Base-by-base conservation (phyloP, 2,797 vertebrate genomes). In the Sebastes diaconus region DNA sequence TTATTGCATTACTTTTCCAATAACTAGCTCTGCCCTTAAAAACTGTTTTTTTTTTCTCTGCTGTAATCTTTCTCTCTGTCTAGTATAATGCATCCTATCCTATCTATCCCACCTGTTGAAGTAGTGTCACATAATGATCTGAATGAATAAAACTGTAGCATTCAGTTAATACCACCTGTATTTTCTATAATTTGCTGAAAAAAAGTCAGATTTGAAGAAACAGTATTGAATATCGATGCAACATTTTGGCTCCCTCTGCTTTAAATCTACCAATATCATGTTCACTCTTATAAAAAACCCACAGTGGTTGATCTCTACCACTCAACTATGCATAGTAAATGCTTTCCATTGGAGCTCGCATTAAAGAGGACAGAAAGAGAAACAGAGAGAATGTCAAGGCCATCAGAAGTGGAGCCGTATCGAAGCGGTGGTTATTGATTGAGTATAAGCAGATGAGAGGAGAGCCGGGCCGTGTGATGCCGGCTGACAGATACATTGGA, bases 401-500 rank as follows among this genome's bases (percentile, higher is more conserved):
- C 71, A 70, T 77, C 54, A 64, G 55, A 75, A 60, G 72, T 18
- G 55, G 57, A 84, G 79, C n/a, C 12, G 83, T 85, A 71, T 22
- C 78, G 74, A 79, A 84, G 82, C 30, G 10, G 42, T 12, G 16
- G 58, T 84, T 86, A 46, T 86, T 84, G 88, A 91, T 77, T 80
- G 68, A 85, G 68, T 74, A 68, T 81, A 71, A 84, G 78, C 68
- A 86, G 87, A 89, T 79, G 80, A 80, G 77, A 84, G 68, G 65
- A 59, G 82, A 72, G 68, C 59, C 1, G 20, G 54, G 32, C 75
- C 9, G 52, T 65, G 55, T 68, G 75, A 85, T 69, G 27, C 39
- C n/a, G 54, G n/a, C 68, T 73, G 87, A 81, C 82, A 84, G 75
- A 84, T 81, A 76, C 79, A 74, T 25, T 27, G 55, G 27, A 82